A percentile compares a stretch with the other conserved stretches of the same genome.
Conservation (phyloP, 1,140 invertebrate species). For the Drosophila ambigua region DNA sequence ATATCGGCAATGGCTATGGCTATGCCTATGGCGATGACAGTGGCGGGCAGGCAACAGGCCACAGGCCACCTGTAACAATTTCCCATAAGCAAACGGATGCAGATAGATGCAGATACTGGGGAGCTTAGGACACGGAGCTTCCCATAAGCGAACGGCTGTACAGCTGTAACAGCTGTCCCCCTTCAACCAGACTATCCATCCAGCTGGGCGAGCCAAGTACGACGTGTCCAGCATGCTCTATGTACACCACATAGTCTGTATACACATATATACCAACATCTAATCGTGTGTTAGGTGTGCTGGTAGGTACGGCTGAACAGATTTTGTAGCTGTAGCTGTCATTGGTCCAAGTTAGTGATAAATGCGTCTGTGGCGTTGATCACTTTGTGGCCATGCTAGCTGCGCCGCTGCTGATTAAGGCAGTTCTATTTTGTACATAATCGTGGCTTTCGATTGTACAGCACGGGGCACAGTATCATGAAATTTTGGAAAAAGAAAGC, state of each 20-base stretch:
- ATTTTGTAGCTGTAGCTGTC: background rate
- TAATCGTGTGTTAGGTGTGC: background rate
- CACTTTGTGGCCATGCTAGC: background rate
- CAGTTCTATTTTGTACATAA: background rate
- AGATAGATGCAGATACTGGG: no score
- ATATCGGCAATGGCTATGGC: no score
- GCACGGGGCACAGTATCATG: background rate
- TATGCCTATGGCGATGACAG: no score
- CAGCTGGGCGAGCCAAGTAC: background rate
- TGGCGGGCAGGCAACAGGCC: no score
- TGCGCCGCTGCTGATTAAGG: conserved; percentile 17
- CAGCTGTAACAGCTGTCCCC: no score
- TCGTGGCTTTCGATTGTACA: no score
- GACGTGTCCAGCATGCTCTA: conserved; percentile 37
- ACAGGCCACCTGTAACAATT: no score
- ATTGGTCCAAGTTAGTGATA: conserved; percentile 17
- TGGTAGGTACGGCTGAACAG: background rate
- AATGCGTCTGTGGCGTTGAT: conserved; percentile 11
- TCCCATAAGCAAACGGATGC: no score
- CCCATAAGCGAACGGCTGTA: no score
- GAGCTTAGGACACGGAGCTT: no score
- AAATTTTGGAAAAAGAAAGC: background rate
- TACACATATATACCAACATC: background rate
- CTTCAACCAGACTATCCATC: no score
- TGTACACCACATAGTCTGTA: background rate